These are phyloP conservation scores for Octodonta nipae DNA, from an alignment of 2,888 invertebrate species.

Conservation along the genomic window DNA sequence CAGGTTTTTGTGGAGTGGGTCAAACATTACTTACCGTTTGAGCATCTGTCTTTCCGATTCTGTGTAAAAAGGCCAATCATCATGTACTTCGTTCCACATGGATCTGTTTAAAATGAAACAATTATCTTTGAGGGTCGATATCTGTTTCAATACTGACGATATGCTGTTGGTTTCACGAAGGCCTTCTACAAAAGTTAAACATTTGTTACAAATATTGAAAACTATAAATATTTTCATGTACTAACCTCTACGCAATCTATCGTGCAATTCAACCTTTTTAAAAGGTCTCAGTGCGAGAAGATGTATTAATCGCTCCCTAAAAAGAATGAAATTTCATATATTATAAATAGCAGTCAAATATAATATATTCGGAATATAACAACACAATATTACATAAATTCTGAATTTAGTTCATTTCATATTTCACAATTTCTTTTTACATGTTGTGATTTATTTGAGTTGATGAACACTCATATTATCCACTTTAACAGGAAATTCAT, in stretches of 20 bases:
- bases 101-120: conserved; percentile 75
- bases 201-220: not conserved
- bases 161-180: conserved; percentile 67
- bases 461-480: no score
- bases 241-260: conserved; percentile 69
- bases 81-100: conserved; percentile 85
- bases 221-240: conserved; percentile 12
- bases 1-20: no score
- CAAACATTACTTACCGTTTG: conserved; percentile 64
- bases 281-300: conserved; percentile 83
- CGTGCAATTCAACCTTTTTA: conserved; percentile 82
- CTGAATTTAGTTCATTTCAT: no score
- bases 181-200: conserved; percentile 51
- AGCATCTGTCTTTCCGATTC: conserved; percentile 79
- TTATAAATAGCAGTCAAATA: no score
- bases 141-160: conserved; percentile 64
- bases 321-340: conserved; percentile 23
- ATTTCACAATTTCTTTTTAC: no score
- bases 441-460: no score
- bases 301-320: conserved; percentile 86
- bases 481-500: no score
- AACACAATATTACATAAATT: no score
- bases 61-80: conserved; percentile 87
- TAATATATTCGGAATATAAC: no score
- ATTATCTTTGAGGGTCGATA: conserved; percentile 75